Evolutionary conservation across 2,797 vertebrate genomes (phyloP).

Genomic region (Chaetophractus vellerosus): DNA sequence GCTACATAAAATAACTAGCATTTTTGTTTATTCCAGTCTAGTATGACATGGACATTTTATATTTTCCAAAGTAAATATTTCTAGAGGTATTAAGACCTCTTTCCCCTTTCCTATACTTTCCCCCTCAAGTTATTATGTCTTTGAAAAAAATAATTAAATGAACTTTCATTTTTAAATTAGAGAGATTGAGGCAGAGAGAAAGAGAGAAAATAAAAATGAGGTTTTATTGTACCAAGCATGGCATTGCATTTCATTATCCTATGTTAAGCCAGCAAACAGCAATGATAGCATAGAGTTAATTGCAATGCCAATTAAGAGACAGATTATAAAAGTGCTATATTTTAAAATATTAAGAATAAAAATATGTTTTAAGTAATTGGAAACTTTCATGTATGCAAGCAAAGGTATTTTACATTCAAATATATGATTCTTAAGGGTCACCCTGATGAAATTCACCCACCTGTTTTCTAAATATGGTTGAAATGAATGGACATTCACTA

Average conservation of each 20-base stretch:
- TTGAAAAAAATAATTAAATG: conserved; percentile 43
- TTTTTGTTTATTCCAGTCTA: conserved; percentile 38
- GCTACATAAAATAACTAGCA: neutral
- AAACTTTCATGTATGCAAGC: neutral
- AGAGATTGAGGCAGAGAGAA: neutral
- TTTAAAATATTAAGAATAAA: conserved; percentile 59
- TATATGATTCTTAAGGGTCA: conserved; percentile 31
- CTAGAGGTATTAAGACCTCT: neutral
- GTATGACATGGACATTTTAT: neutral
- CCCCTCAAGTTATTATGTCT: conserved; percentile 46
- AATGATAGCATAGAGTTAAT: neutral
- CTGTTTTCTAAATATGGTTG: conserved; percentile 19
- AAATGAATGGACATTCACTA: conserved; percentile 43
- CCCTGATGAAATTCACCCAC: conserved; percentile 16
- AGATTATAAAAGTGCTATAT: neutral
- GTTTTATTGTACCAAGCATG: neutral
- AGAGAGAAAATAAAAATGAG: conserved; percentile 52
- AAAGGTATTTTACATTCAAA: conserved; percentile 48
- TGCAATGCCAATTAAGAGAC: neutral
- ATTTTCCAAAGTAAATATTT: conserved; percentile 62
- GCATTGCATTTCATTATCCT: neutral
- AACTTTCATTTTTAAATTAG: conserved; percentile 62
- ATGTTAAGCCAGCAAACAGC: neutral
- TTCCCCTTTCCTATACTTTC: neutral
- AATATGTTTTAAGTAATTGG: conserved; percentile 29